Conservation (phyloP, 1,140 invertebrate genomes). For the Megalopta genalis region DNA sequence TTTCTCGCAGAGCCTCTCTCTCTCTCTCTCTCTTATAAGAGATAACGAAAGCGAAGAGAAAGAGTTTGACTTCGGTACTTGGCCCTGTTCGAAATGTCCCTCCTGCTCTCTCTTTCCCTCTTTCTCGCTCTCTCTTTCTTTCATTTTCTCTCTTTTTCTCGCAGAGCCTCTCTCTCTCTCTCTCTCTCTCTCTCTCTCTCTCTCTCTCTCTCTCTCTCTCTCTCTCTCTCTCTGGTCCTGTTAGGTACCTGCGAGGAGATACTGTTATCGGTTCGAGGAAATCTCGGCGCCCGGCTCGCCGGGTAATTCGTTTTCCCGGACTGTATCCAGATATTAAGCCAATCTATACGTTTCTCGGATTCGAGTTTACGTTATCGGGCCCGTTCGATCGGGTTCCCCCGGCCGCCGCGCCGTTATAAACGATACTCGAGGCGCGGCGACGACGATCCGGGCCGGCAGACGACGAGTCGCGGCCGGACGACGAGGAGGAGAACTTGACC, state of each 20-base stretch:
- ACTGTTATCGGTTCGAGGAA: constrained; percentile 42
- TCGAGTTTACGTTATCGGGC: constrained; percentile 17
- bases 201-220: no score
- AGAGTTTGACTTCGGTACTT: no score
- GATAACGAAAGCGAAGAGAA: no score
- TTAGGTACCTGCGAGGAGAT: constrained; percentile 12
- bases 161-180: no score
- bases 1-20: no score
- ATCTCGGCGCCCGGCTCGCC: constrained; percentile 36
- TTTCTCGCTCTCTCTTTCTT: no score
- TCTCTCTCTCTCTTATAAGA: no score
- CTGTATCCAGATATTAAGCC: constrained; percentile 19
- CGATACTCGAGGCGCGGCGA: constrained; percentile 29
- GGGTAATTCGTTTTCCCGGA: constrained; percentile 35
- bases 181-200: no score
- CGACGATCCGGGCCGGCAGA: background rate
- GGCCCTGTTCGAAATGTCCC: no score
- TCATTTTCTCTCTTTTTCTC: no score
- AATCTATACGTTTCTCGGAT: constrained; percentile 24
- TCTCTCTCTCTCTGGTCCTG: constrained; percentile 7
- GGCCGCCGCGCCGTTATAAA: constrained; percentile 28
- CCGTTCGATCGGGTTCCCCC: constrained; percentile 26
- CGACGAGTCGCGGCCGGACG: no score
- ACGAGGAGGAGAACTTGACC: constrained; percentile 9
- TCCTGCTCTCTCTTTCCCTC: no score